Evolutionary conservation across 2,888 invertebrate species (phyloP).

Genomic region (Phania funesta): DNA sequence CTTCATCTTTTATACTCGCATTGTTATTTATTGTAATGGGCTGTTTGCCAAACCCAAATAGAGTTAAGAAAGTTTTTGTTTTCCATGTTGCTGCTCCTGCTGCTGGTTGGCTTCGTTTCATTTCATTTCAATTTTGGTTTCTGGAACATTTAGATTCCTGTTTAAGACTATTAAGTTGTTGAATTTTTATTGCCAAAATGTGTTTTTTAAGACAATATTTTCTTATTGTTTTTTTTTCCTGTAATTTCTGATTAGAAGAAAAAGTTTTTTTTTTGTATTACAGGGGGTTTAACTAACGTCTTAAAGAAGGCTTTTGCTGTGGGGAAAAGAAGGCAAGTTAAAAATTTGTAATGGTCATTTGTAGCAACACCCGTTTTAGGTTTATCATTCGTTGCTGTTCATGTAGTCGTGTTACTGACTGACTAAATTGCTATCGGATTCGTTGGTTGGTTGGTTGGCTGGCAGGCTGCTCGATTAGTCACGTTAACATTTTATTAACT

Average conservation of each 20-base stretch:
- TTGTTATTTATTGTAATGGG: slow-evolving; percentile 66
- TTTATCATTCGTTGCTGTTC: neutral
- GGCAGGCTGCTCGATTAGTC: slow-evolving; percentile 28
- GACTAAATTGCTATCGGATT: neutral
- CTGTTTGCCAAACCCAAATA: slow-evolving; percentile 63
- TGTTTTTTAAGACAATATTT: slow-evolving; percentile 46
- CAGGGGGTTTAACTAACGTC: neutral
- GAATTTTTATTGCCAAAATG: slow-evolving; percentile 57
- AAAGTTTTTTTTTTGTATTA: neutral
- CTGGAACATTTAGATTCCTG: slow-evolving; percentile 57
- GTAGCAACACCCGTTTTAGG: slow-evolving; percentile 41
- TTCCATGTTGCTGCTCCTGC: slow-evolving; percentile 5
- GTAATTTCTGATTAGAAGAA: neutral
- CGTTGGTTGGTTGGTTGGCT: neutral
- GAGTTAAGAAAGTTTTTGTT: slow-evolving; percentile 42
- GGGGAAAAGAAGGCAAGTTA: neutral
- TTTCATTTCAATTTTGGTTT: slow-evolving; percentile 51
- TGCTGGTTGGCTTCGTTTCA: slow-evolving; percentile 13
- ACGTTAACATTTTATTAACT: slow-evolving; percentile 51
- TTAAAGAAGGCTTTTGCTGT: neutral
- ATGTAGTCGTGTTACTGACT: too few relatives aligned
- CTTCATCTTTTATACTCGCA: slow-evolving; percentile 9
- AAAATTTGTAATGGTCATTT: slow-evolving; percentile 35
- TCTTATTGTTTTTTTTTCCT: neutral
- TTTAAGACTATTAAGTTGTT: slow-evolving; percentile 65